Base-by-base conservation (phyloP, 2,888 invertebrate genomes). In the Coecobrya sp. region DNA sequence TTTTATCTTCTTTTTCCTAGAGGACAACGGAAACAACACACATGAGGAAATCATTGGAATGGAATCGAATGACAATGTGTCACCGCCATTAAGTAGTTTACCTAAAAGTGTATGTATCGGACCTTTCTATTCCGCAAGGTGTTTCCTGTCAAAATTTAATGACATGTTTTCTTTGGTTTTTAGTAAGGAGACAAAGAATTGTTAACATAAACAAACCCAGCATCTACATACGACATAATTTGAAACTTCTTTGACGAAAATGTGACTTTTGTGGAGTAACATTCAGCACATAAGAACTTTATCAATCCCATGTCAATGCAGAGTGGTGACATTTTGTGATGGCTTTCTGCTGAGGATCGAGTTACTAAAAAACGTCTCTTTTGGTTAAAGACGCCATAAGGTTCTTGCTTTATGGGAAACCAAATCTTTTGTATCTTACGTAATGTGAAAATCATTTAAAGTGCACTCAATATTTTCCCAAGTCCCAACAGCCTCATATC, bases 141-240 rank as follows among this genome's bases (percentile, higher is more conserved):
- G 85, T 68, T 45, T 85, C 65, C 8, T 65, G 85, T 85, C 85
- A 85, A 49, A 13, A 52, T 52, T 49, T 52, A 25, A 10, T 49
- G 76, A 76, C 22, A 79, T 52, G 13, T 52, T 49, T 49, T 79
- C 52, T 42, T 16, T 19, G 36, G 73, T 45, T 42, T 42, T 19
- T n/a, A 76, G 25, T 45, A 10, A n/a, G 13, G 7, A 68, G 27
- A 68, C 68, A 68, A 68, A 10, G 10, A 49, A 3, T 13, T 49
- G 13, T 19, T 62, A 8, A 19, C n/a, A 62, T 19, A 13, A 62
- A 19, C 62, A 1, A 7, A 19, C 25, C 7, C 62, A 2, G 19
- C 2, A 62, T 11, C 36, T 36, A 36, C 36, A 7, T 36, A 36
- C 36, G 36, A 36, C 36, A 36, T 36, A 2, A 7, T 36, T 36